Conservation (phyloP, 37 sponge, comb jelly and placozoan species). For the Lycopodina hypogea region DNA sequence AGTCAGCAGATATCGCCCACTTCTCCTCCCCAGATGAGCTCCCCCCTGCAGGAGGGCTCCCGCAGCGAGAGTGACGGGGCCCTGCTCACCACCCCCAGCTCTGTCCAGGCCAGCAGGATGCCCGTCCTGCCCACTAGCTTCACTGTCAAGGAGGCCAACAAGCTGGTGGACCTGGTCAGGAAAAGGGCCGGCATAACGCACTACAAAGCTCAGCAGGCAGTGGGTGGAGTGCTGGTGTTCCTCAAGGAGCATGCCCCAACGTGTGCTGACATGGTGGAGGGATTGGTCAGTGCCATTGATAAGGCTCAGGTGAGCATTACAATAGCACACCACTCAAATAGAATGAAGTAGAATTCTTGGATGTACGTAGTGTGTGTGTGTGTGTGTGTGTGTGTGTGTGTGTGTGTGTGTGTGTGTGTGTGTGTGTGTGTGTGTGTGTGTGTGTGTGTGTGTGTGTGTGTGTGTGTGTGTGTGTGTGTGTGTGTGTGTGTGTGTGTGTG, state of each 20-base stretch:
- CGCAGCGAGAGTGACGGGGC: not conserved
- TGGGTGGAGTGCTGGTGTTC: constrained; percentile 41
- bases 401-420: too few relatives aligned
- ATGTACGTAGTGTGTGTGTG: too few relatives aligned
- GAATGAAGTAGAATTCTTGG: too few relatives aligned
- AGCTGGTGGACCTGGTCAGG: constrained; percentile 52
- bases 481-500: too few relatives aligned
- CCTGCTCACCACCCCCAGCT: not conserved
- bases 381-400: too few relatives aligned
- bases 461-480: too few relatives aligned
- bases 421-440: too few relatives aligned
- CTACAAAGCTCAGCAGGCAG: constrained; percentile 28
- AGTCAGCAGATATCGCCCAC: not conserved
- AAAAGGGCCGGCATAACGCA: constrained; percentile 37
- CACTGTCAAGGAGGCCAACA: constrained; percentile 8
- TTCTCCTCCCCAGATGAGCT: not conserved
- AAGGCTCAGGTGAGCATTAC: constrained; percentile 39
- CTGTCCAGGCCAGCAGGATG: not conserved
- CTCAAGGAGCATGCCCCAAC: constrained; percentile 35
- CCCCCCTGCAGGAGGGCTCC: not conserved
- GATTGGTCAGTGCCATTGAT: constrained; percentile 37
- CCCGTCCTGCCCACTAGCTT: constrained; percentile 37
- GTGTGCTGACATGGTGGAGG: constrained; percentile 29
- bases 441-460: too few relatives aligned
- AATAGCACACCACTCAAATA: too few relatives aligned